A percentile compares a stretch with the other conserved stretches of the same genome.
Conservation (phyloP, 2,888 invertebrate genomes). For the Caenorhabditis imperialis region DNA sequence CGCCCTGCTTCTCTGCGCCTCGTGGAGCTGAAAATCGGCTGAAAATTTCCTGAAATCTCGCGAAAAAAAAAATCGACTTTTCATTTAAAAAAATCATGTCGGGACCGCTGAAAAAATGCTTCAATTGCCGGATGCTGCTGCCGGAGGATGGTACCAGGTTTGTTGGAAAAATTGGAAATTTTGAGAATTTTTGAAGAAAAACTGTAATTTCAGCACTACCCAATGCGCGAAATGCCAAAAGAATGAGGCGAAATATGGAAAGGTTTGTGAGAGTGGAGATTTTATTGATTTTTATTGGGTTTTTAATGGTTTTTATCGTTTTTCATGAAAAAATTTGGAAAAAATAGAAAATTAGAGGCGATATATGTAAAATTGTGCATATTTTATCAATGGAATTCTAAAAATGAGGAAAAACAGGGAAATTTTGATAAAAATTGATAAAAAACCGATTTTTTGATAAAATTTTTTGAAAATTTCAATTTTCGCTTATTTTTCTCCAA, state of each 20-base stretch:
- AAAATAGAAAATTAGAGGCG: neutral
- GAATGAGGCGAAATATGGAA: constrained; percentile 73
- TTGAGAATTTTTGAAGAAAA: neutral
- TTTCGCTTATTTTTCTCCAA: too few species aligned
- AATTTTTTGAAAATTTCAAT: neutral
- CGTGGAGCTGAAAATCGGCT: too few species aligned
- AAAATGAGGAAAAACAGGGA: neutral
- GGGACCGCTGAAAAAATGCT: constrained; percentile 56
- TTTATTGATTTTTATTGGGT: constrained; percentile 4
- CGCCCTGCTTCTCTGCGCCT: constrained; percentile 9
- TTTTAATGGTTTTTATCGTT: too few species aligned
- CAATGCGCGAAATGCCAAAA: constrained; percentile 71
- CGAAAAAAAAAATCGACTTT: neutral
- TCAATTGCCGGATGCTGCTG: constrained; percentile 57
- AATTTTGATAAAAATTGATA: neutral
- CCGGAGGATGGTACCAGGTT: constrained; percentile 30
- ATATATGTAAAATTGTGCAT: too few species aligned
- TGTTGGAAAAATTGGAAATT: neutral
- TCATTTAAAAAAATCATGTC: constrained; percentile 31
- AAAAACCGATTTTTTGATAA: too few species aligned
- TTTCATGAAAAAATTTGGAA: neutral
- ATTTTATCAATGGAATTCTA: too few species aligned
- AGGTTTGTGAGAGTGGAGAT: constrained; percentile 63
- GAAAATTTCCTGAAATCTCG: too few species aligned
- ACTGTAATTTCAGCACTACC: constrained; percentile 25